These are phyloP conservation scores for Dendronephthya gigantea DNA, from an alignment of 64 coral and sea anemone species.

Conservation along the genomic window DNA sequence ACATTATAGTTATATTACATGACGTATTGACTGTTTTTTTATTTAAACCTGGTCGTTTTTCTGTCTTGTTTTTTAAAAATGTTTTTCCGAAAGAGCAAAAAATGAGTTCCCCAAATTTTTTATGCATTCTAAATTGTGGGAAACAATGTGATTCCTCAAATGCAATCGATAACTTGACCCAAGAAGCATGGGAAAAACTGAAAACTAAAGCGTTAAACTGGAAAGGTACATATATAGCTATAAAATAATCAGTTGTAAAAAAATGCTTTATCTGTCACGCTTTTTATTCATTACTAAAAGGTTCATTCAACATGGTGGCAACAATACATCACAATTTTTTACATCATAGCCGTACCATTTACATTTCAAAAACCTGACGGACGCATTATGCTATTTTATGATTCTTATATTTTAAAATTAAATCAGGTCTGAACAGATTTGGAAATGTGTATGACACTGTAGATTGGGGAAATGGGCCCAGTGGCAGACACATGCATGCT, in stretches of 20 bases:
- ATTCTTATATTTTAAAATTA: neutral
- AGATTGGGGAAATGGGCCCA: slow-evolving; percentile 4
- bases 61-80: no score
- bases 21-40: no score
- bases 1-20: slow-evolving; percentile 6
- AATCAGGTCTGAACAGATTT: neutral
- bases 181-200: neutral
- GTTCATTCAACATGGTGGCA: neutral
- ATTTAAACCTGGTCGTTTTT: no score
- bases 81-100: no score
- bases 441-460: slow-evolving; percentile 10
- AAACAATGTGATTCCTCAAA: neutral
- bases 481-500: slow-evolving; percentile 3
- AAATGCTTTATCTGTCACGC: no score
- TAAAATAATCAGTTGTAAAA: no score
- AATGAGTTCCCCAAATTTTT: neutral
- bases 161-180: neutral
- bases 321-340: neutral
- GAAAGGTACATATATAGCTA: no score
- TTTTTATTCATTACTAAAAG: neutral
- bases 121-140: neutral
- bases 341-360: neutral
- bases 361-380: neutral
- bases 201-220: neutral
- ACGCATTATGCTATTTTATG: neutral